Evolutionary conservation across 2,797 vertebrate species (phyloP).

Genomic region (Arrhamphus sclerolepis): DNA sequence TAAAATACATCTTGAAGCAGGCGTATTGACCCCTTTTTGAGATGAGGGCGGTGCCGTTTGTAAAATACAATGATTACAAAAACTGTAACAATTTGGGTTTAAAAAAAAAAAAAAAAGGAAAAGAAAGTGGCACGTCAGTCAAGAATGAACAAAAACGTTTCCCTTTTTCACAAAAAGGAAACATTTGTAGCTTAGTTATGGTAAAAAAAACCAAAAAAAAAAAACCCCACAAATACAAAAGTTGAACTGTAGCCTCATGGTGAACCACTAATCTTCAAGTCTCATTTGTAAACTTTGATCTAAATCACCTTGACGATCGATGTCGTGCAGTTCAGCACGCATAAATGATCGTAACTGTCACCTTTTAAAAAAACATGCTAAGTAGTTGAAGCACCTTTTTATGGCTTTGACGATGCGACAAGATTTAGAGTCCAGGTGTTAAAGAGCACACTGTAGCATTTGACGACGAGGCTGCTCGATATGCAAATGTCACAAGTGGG

Average conservation of each 20-base stretch:
- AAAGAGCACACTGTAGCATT: constrained; percentile 13
- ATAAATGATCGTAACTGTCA: background rate
- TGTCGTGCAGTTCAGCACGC: constrained; percentile 35
- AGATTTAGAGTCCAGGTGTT: background rate
- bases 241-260: constrained; percentile 6
- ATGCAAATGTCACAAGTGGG: constrained; percentile 48
- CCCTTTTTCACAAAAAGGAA: constrained; percentile 2
- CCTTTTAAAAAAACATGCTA: background rate
- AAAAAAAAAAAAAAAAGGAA: constrained; percentile 41
- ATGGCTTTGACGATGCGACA: constrained; percentile 7
- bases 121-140: constrained; percentile 43
- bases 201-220: constrained; percentile 29
- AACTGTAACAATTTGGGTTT: constrained; percentile 43
- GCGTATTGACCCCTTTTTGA: constrained; percentile 46
- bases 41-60: constrained; percentile 54
- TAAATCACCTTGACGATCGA: constrained; percentile 6
- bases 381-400: too few relatives aligned
- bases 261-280: constrained; percentile 12
- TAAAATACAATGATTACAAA: constrained; percentile 47
- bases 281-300: constrained; percentile 51
- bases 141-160: constrained; percentile 4
- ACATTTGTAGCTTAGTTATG: constrained; percentile 49
- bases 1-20: constrained; percentile 62
- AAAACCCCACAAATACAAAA: too few relatives aligned
- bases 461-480: background rate